Base-by-base conservation (phyloP, 2,888 invertebrate species). In the Scaptomyza polygonia region DNA sequence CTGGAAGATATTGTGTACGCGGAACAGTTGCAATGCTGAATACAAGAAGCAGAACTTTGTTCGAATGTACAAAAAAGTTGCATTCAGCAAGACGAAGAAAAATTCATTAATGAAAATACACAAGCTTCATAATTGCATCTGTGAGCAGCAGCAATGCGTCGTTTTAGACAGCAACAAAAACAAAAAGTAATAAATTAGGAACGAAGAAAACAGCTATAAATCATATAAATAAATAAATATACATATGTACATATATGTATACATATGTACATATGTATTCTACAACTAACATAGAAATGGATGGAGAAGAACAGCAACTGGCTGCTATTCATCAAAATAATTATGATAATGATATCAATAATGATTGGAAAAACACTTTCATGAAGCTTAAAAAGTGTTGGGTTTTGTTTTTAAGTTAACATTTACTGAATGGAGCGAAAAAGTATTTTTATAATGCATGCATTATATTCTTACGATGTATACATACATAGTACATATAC, bases 391-490 rank as follows among this genome's bases (percentile, higher is more conserved):
- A 64, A 71, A 72, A 71, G 80, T 64, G 80, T 69, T 64, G 57
- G 72, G 51, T 70, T 77, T 83, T 88, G 85, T 84, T 86, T 86
- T 88, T 88, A 83, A 88, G 80, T 87, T 88, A 72, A 79, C 30
- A 64, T 64, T 81, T 63, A 86, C 75, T 64, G 77, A 65, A 61
- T 48, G 52, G 73, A 77, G 54, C 32, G 36, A 61, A 72, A 49
- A 87, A 84, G 89, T 90, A 90, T 90, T 90, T 90, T 90, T 90
- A 90, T 90, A 90, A 89, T 90, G 88, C 90, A 90, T 90, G 90
- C 89, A 89, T 90, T 89, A 89, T 90, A 90, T 89, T 86, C 89
- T 79, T 89, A 90, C 88, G 81, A 77, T 85, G n/a, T n/a, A n/a
- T n/a, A n/a, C n/a, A 88, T 78, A 80, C 72, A 73, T 67, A 66